These are phyloP conservation scores for Phortica magna DNA, from an alignment of 2,888 invertebrate genomes.

Conservation along the genomic window DNA sequence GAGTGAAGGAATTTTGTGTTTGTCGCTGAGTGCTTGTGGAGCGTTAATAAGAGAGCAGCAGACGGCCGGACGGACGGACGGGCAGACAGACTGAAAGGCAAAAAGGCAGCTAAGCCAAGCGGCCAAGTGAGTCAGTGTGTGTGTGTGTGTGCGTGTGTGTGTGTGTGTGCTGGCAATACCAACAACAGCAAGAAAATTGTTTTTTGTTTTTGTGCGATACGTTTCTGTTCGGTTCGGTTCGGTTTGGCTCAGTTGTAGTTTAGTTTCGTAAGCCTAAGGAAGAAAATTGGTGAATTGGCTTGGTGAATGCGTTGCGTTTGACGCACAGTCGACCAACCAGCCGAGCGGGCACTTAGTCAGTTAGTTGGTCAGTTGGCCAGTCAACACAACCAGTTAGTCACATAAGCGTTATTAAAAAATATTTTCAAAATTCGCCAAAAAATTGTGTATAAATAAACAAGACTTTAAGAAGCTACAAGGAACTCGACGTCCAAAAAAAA, in stretches of 20 bases:
- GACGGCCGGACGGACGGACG: slow-evolving; percentile 14
- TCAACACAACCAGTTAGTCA: background rate
- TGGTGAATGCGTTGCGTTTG: background rate
- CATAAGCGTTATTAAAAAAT: background rate
- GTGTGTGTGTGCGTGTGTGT: no score
- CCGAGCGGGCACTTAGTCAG: slow-evolving; percentile 8
- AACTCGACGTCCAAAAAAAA: background rate
- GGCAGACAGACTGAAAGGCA: slow-evolving; percentile 14
- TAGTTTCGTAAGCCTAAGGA: slow-evolving; percentile 32
- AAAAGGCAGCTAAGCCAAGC: background rate
- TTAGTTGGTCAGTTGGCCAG: background rate
- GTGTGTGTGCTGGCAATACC: background rate
- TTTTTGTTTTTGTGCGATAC: background rate
- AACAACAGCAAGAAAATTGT: background rate
- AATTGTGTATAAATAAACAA: background rate
- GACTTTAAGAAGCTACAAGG: no score
- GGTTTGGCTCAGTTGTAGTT: slow-evolving; percentile 26
- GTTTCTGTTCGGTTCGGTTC: slow-evolving; percentile 10
- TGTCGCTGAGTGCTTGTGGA: slow-evolving; percentile 6
- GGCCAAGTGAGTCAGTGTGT: background rate
- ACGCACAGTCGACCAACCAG: slow-evolving; percentile 11
- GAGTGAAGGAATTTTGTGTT: slow-evolving; percentile 17
- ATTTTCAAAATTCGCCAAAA: no score
- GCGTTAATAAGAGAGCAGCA: slow-evolving; percentile 28
- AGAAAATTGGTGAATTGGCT: slow-evolving; percentile 15